These are phyloP conservation scores for Dicranocentrus wangi DNA, from an alignment of 2,888 invertebrate species.

Conservation along the genomic window DNA sequence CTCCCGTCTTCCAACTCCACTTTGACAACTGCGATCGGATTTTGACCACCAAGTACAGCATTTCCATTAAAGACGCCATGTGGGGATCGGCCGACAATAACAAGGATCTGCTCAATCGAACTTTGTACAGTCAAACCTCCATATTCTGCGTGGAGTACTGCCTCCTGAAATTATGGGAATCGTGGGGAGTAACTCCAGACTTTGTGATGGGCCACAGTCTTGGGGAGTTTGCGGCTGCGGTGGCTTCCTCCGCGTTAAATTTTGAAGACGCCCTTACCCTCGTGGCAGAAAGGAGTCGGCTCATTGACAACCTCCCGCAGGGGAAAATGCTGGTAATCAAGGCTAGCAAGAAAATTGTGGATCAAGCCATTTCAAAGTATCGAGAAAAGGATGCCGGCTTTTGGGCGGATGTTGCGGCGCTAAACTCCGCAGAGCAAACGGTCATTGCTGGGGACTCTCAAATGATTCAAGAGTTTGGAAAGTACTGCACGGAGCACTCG, in stretches of 20 bases:
- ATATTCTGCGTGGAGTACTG: slow-evolving; percentile 62
- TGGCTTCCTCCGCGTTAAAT: slow-evolving; percentile 45
- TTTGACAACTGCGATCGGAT: slow-evolving; percentile 51
- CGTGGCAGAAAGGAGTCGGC: slow-evolving; percentile 49
- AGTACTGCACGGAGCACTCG: slow-evolving; percentile 7
- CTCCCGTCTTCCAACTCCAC: slow-evolving; percentile 40
- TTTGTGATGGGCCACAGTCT: slow-evolving; percentile 65
- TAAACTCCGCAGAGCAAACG: slow-evolving; percentile 58
- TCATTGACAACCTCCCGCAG: slow-evolving; percentile 53
- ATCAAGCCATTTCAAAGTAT: slow-evolving; percentile 12
- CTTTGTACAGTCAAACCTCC: slow-evolving; percentile 62
- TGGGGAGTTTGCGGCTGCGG: slow-evolving; percentile 63
- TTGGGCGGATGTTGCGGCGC: slow-evolving; percentile 53
- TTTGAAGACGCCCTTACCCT: slow-evolving; percentile 59
- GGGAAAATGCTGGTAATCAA: slow-evolving; percentile 60
- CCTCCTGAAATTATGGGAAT: slow-evolving; percentile 59
- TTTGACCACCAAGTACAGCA: slow-evolving; percentile 11
- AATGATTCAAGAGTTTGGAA: slow-evolving; percentile 23
- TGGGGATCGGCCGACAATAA: slow-evolving; percentile 28
- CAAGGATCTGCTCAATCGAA: slow-evolving; percentile 20
- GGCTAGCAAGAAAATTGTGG: slow-evolving; percentile 1
- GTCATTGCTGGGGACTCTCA: slow-evolving; percentile 49
- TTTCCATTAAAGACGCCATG: slow-evolving; percentile 25
- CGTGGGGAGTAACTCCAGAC: slow-evolving; percentile 58
- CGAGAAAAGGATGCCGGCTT: not conserved